phyloP scores from a whole-genome alignment of 2,888 invertebrate genomes.

The Drosophila ustulata region DNA sequence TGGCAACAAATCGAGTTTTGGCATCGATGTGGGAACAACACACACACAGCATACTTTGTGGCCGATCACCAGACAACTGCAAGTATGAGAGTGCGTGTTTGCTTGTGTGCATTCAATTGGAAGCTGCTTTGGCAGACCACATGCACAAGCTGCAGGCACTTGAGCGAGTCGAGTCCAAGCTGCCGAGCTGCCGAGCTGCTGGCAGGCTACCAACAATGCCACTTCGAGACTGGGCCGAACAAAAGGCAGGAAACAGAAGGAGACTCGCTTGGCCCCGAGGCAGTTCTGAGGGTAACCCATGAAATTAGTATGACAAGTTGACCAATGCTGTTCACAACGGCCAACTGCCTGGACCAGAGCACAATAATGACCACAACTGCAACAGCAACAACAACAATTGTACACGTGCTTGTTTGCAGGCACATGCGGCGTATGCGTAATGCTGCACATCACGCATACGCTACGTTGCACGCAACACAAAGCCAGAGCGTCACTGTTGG shows the following conservation, averaged over 20 bases:
- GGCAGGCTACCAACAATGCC: constrained; percentile 33
- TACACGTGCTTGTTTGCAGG: constrained; percentile 23
- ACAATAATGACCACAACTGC: background rate
- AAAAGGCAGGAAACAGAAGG: constrained; percentile 4
- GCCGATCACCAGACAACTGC: constrained; percentile 54
- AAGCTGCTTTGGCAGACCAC: constrained; percentile 65
- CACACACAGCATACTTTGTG: constrained; percentile 60
- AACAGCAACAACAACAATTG: background rate
- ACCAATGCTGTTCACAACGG: constrained; percentile 50
- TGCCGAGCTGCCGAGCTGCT: constrained; percentile 2
- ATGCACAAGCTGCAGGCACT: constrained; percentile 39
- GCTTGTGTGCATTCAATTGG: constrained; percentile 56
- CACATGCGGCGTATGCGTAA: constrained; percentile 57
- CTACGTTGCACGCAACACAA: constrained; percentile 30
- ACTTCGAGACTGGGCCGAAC: constrained; percentile 15
- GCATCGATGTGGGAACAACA: constrained; percentile 50
- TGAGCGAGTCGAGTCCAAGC: constrained; percentile 1
- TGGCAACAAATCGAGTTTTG: constrained; percentile 49
- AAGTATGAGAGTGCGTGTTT: background rate
- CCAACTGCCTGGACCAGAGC: constrained; percentile 4
- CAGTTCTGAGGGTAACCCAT: constrained; percentile 33
- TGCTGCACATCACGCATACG: constrained; percentile 57
- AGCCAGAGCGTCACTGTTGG: background rate
- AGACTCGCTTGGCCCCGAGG: constrained; percentile 12
- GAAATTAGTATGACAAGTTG: constrained; percentile 77